Percentiles rank a stretch among this genome's conserved stretches.
Evolutionary conservation across 1,140 invertebrate species (phyloP).

Genomic region (Trichonephila clavata): DNA sequence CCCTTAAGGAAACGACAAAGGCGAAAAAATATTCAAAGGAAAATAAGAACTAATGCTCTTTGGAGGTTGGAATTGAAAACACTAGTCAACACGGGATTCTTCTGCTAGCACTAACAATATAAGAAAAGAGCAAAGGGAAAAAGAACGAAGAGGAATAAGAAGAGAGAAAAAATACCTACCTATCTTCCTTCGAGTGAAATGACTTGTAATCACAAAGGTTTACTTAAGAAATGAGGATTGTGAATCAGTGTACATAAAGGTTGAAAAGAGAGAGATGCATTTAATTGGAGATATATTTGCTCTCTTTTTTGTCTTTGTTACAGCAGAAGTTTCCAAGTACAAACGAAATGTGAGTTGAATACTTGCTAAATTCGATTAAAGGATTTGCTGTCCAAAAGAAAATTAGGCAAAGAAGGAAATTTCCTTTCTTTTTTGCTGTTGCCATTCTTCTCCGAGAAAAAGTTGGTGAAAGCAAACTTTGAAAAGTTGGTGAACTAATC

Average conservation of each 20-base stretch:
- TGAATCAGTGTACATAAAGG: constrained; percentile 9
- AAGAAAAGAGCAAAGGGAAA: not conserved
- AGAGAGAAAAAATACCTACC: not conserved
- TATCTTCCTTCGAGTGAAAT: not conserved
- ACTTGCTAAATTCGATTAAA: not conserved
- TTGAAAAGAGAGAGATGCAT: not conserved
- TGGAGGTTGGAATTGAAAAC: not conserved
- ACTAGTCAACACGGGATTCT: constrained; percentile 6
- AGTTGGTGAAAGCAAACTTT: not conserved
- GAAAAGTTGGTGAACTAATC: not conserved
- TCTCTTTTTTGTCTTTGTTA: not conserved
- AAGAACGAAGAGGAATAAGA: not conserved
- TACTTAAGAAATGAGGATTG: not conserved
- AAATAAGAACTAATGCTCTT: constrained; percentile 41
- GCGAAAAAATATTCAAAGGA: constrained; percentile 27
- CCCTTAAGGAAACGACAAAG: not conserved
- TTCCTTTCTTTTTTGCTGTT: not conserved
- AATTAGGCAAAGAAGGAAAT: not conserved
- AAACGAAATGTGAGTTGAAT: not conserved
- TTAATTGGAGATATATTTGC: not conserved
- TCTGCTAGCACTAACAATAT: not conserved
- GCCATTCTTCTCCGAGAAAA: not conserved
- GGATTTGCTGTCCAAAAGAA: not conserved
- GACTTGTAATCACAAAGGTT: constrained; percentile 31
- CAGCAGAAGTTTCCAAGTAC: not conserved